phyloP scores from a whole-genome alignment of 2,888 invertebrate species.

The Napeogenes sylphis region DNA sequence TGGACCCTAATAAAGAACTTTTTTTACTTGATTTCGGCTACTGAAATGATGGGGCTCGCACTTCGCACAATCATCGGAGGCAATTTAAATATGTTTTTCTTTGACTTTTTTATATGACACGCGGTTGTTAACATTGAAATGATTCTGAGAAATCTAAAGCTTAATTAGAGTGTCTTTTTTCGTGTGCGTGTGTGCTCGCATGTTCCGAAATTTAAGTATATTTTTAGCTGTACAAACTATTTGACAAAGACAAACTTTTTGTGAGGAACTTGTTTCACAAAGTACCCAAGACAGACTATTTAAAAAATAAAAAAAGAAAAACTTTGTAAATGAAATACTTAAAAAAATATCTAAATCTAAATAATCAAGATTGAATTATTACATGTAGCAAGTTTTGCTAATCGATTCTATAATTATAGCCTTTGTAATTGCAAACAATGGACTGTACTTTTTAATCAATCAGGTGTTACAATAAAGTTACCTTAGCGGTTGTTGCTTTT shows the following conservation, averaged over 20 bases:
- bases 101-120: constrained; percentile 45
- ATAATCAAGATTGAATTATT: not conserved
- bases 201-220: constrained; percentile 29
- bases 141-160: constrained; percentile 46
- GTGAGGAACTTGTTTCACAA: no score
- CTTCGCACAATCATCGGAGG: constrained; percentile 47
- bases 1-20: constrained; percentile 46
- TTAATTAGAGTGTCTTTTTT: constrained; percentile 37
- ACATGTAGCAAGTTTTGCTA: constrained; percentile 35
- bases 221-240: constrained; percentile 35
- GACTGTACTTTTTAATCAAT: constrained; percentile 68
- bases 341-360: not conserved
- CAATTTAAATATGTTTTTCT: constrained; percentile 54
- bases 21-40: constrained; percentile 51
- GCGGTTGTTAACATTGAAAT: constrained; percentile 41
- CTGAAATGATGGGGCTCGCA: constrained; percentile 61
- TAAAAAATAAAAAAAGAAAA: no score
- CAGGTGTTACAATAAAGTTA: constrained; percentile 38
- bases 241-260: constrained; percentile 19
- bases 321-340: not conserved
- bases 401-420: constrained; percentile 46
- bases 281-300: no score
- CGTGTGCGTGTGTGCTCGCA: constrained; percentile 11
- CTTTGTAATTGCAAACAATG: constrained; percentile 60
- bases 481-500: not conserved